A percentile compares a stretch with the other conserved stretches of the same genome.
These are phyloP conservation scores for Watsonalla binaria DNA, from an alignment of 2,888 invertebrate species.

Conservation along the genomic window DNA sequence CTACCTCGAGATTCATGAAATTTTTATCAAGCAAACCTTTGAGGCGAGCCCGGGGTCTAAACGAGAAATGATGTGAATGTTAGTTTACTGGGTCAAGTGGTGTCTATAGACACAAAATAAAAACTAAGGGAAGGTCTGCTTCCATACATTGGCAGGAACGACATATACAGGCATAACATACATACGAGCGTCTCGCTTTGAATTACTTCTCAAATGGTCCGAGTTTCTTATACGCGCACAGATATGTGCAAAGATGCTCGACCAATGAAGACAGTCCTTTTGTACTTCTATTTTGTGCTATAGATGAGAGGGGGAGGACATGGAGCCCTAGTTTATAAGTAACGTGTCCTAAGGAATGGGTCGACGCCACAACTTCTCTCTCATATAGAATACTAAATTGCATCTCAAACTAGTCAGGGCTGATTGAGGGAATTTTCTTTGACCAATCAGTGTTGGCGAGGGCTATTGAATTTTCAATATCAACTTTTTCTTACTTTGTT, in stretches of 20 bases:
- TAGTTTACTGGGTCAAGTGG: constrained; percentile 61
- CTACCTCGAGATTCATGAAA: constrained; percentile 48
- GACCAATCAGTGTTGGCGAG: background rate
- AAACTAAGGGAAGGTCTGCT: no score
- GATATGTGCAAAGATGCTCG: no score
- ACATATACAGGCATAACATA: no score
- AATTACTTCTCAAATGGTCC: no score
- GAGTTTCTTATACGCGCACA: no score
- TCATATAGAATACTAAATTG: constrained; percentile 23
- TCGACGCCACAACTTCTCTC: background rate
- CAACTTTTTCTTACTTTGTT: background rate
- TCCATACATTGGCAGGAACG: no score
- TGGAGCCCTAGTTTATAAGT: constrained; percentile 37
- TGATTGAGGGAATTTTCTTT: constrained; percentile 7
- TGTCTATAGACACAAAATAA: constrained; percentile 40
- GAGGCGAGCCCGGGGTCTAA: constrained; percentile 44
- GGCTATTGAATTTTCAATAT: background rate
- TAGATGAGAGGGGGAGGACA: constrained; percentile 23
- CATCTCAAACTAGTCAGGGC: constrained; percentile 6
- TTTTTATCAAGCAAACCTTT: constrained; percentile 55
- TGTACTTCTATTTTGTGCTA: no score
- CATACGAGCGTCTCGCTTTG: no score
- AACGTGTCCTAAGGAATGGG: constrained; percentile 33
- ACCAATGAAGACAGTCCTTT: no score
- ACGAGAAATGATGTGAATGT: constrained; percentile 58